Base-by-base conservation (phyloP, 2,888 invertebrate species). In the Cremastobaeus sp. region DNA sequence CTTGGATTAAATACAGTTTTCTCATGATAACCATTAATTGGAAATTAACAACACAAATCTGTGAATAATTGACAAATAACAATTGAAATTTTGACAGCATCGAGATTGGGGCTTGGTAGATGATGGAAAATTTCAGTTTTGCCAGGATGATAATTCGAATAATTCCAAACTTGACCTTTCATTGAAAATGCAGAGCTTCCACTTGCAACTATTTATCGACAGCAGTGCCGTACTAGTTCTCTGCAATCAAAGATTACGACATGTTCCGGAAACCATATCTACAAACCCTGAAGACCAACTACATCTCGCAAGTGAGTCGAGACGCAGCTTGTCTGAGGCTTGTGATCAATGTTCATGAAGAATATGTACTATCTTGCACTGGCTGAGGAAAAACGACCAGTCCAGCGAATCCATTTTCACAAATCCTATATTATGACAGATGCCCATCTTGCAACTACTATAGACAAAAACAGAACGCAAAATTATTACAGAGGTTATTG, bases 1-100 rank as follows among this genome's bases (percentile, higher is more conserved):
- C 98, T 76, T 99, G 99, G 99, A 92, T 92, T 72, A 99, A 99
- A 55, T 99, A 96, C 92, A 98, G 98, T 89, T 99, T 99, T 90
- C 90, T 98, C 32, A 99, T 99, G 99, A 99, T 98, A 90, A 88
- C 15, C 12, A 14, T 12, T n/a, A n/a, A n/a, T n/a, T n/a, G n/a
- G n/a, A n/a, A n/a, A n/a, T n/a, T n/a, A n/a, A n/a, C n/a, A n/a
- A n/a, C n/a, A n/a, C n/a, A n/a, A n/a, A n/a, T n/a, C n/a, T n/a
- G n/a, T n/a, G n/a, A n/a, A n/a, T n/a, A n/a, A n/a, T n/a, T n/a
- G 14, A 35, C 12, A 25, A 25, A 25, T 3, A 32, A n/a, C n/a
- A n/a, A n/a, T n/a, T n/a, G n/a, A n/a, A n/a, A n/a, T n/a, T n/a
- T n/a, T n/a, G n/a, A n/a, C 77, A 96, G 96, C 94, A 95, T 82